Conservation (phyloP, 2,113 vertebrate genomes). For the Microcebus murinus region DNA sequence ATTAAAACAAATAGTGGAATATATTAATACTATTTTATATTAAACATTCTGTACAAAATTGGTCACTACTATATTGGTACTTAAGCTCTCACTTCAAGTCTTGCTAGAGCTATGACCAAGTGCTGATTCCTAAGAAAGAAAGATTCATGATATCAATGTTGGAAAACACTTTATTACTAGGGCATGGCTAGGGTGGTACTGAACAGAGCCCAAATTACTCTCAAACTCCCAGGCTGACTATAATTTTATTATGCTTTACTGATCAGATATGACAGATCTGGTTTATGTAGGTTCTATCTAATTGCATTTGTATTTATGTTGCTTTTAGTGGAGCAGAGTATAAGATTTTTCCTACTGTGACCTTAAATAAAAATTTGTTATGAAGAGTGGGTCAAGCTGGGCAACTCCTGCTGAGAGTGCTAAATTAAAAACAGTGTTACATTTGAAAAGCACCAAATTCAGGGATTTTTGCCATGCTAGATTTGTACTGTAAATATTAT, state of each 20-base stretch:
- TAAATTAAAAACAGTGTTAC: slow-evolving; percentile 55
- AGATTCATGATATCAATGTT: slow-evolving; percentile 11
- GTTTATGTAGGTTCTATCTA: slow-evolving; percentile 58
- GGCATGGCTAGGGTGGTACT: neutral
- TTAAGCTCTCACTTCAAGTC: neutral
- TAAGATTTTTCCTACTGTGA: neutral
- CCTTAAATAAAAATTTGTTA: slow-evolving; percentile 39
- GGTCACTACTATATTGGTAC: neutral
- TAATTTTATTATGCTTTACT: slow-evolving; percentile 62
- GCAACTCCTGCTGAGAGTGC: slow-evolving; percentile 15
- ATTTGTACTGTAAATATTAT: slow-evolving; percentile 27
- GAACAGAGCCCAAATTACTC: neutral
- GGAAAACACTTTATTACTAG: neutral
- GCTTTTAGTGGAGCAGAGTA: slow-evolving; percentile 24
- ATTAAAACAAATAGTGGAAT: neutral
- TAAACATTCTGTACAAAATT: slow-evolving; percentile 9
- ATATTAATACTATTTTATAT: neutral
- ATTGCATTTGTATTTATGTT: slow-evolving; percentile 50
- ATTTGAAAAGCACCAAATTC: slow-evolving; percentile 54
- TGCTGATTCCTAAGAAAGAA: neutral
- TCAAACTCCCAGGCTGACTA: neutral
- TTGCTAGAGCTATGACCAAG: neutral
- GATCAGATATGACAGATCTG: slow-evolving; percentile 51
- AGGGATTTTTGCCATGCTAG: slow-evolving; percentile 29
- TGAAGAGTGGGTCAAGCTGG: slow-evolving; percentile 7